These are phyloP conservation scores for Pseudobourletiella spinata DNA, from an alignment of 1,140 invertebrate species.

Conservation along the genomic window DNA sequence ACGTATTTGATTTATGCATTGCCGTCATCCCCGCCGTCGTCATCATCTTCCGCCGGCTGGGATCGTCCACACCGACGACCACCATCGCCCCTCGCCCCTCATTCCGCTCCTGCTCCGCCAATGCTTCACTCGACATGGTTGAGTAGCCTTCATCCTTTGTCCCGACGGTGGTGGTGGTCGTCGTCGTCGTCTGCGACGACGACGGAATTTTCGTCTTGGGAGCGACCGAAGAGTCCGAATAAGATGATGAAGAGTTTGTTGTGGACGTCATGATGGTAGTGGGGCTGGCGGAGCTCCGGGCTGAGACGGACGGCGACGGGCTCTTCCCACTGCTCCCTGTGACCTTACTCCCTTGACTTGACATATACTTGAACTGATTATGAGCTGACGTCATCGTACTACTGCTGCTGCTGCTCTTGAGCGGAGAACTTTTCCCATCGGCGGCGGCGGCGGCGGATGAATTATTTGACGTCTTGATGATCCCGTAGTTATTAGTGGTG, in stretches of 20 bases:
- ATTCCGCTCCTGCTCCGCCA: slow-evolving; percentile 26
- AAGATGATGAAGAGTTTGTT: too few species aligned
- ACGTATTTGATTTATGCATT: slow-evolving; percentile 31
- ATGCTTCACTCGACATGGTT: slow-evolving; percentile 31
- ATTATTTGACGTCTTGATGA: not conserved
- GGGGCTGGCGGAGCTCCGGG: not conserved
- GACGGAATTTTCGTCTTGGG: not conserved
- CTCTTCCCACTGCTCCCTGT: not conserved
- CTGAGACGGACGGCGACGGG: slow-evolving; percentile 7
- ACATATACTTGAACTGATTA: not conserved
- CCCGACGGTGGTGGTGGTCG: slow-evolving; percentile 5
- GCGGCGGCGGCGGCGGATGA: not conserved
- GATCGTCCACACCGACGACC: too few species aligned
- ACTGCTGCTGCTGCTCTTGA: too few species aligned
- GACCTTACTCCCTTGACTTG: not conserved
- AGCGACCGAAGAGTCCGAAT: not conserved
- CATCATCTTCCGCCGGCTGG: not conserved
- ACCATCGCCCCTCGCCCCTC: too few species aligned
- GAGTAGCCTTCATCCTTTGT: slow-evolving; percentile 34
- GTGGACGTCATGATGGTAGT: slow-evolving; percentile 6
- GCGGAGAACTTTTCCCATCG: not conserved
- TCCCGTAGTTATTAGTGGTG: not conserved
- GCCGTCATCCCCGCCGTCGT: not conserved
- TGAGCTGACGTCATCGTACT: too few species aligned
- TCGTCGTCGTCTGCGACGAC: not conserved